A percentile compares a stretch with the other conserved stretches of the same genome.
Conservation (phyloP, 2,113 vertebrate genomes). For the Scopus umbretta region DNA sequence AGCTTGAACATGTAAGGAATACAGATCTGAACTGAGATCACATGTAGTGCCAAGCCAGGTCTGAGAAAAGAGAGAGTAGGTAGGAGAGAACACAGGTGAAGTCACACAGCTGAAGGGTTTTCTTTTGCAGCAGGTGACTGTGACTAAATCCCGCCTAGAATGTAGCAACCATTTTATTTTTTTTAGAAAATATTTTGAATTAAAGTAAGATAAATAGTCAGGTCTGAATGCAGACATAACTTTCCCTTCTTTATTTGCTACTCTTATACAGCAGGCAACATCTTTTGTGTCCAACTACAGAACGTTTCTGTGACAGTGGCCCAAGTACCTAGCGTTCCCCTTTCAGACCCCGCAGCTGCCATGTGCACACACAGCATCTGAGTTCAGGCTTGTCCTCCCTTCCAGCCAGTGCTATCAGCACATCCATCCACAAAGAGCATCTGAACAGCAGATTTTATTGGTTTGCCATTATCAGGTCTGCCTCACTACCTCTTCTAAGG, state of each 20-base stretch:
- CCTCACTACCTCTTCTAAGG: not conserved
- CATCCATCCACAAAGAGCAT: not conserved
- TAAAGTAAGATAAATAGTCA: not conserved
- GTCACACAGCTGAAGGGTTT: not conserved
- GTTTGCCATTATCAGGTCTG: not conserved
- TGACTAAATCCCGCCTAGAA: not conserved
- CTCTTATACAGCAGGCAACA: not conserved
- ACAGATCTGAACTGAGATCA: not conserved
- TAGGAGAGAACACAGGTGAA: not conserved
- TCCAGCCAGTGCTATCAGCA: not conserved
- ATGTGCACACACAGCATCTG: too few relatives aligned
- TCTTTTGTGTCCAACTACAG: not conserved
- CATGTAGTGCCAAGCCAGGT: not conserved
- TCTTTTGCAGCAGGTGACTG: not conserved
- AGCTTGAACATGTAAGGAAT: not conserved
- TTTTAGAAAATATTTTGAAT: not conserved
- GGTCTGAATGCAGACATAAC: not conserved
- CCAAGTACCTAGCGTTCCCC: not conserved
- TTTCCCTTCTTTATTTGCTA: not conserved
- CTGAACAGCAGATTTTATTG: not conserved
- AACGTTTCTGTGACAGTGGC: not conserved
- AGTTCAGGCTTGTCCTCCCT: not conserved
- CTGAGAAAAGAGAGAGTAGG: not conserved
- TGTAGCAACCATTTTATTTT: accelerated
- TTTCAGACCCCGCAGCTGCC: not conserved